Conservation (phyloP, 2,113 vertebrate genomes). For the Coptodon bakossiorum region DNA sequence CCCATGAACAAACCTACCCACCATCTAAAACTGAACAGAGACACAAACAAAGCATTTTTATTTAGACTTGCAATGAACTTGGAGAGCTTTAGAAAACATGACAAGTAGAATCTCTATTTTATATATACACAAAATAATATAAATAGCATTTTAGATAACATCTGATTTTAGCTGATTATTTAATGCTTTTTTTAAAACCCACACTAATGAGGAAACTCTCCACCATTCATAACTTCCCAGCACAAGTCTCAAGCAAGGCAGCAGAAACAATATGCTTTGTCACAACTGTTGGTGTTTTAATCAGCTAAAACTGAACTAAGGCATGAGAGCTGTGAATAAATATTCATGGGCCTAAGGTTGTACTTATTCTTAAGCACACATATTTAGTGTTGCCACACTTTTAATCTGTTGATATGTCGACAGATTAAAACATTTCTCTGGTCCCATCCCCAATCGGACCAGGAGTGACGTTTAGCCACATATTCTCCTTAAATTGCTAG, state of each 20-base stretch:
- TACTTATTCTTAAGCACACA: background rate
- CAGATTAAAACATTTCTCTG: background rate
- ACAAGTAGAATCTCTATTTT: background rate
- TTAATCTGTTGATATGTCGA: background rate
- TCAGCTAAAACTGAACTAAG: background rate
- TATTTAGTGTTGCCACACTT: background rate
- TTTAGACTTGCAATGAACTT: background rate
- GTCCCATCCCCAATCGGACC: background rate
- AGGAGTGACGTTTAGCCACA: background rate
- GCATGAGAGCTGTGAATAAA: background rate
- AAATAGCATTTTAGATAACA: background rate
- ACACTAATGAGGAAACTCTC: background rate
- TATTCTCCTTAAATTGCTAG: background rate
- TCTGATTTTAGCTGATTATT: background rate
- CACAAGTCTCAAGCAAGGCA: background rate
- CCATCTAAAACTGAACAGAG: constrained; percentile 40
- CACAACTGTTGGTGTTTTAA: background rate
- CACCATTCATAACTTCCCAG: background rate
- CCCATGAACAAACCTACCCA: constrained; percentile 1
- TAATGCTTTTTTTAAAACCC: background rate
- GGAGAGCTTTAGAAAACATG: background rate
- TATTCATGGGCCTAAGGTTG: background rate
- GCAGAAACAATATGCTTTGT: background rate
- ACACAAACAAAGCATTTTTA: constrained; percentile 10
- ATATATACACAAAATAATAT: background rate